Base-by-base conservation (phyloP, 2,888 invertebrate species). In the Cyclophora punctaria region DNA sequence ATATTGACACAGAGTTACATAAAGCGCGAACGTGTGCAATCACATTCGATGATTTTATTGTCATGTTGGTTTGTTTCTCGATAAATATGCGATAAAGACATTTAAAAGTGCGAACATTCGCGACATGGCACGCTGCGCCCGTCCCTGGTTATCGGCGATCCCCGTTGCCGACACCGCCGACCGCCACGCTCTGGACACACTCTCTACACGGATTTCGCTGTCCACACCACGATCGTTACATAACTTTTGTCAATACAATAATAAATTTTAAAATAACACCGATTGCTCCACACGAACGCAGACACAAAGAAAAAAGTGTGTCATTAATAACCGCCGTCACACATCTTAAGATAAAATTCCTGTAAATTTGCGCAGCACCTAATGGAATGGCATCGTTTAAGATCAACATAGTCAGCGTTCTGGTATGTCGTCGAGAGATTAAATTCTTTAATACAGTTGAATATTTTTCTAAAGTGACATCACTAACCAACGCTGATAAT, bases 81-180 rank as follows among this genome's bases (percentile, higher is more conserved):
- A 80, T 78, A 73, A 76, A 73, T 73, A 67, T 68, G 69, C 62
- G 73, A 80, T 78, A 73, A 76, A 76, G 76, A 73, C 69, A 69
- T 78, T 72, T 64, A 68, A 62, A 58, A 60, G 52, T 62, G 60
- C 57, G 58, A 52, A 55, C 57, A 53, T 60, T 64, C 55, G 53
- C 59, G 55, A 57, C 57, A 58, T 47, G 56, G 59, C 57, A 53
- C 55, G 55, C 51, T 52, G 56, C 47, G 59, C 57, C 52, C 55
- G 55, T 52, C 51, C 57, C 47, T 47, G 49, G 42, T 7, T 37
- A 52, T 50, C 49, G 45, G 49, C 53, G 37, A 48, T 52, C 56
- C 54, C 52, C 55, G 53, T 49, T 46, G 56, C 57, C 55, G 56
- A 52, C 48, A 50, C 44, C 34, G 44, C 44, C 33, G 20, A 43